These are phyloP conservation scores for Pollachius pollachius DNA, from an alignment of 2,113 vertebrate species.

Conservation along the genomic window DNA sequence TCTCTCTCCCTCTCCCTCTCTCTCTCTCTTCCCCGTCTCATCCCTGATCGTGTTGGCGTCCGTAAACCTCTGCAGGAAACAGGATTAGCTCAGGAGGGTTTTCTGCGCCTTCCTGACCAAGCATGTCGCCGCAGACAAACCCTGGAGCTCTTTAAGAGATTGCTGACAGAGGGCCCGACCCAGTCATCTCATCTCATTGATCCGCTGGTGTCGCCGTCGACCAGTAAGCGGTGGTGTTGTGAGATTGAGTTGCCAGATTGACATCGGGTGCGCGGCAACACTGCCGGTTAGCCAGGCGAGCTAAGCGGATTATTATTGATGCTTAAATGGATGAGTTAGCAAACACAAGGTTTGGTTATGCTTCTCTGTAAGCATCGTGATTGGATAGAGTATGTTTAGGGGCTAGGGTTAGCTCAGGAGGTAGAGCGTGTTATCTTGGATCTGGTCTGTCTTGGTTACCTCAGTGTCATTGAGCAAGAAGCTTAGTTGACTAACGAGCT, in stretches of 20 bases:
- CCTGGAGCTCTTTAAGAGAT: constrained; percentile 64
- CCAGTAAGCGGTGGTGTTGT: constrained; percentile 16
- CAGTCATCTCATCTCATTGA: constrained; percentile 55
- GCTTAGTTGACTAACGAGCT: too few relatives aligned
- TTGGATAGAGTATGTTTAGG: too few relatives aligned
- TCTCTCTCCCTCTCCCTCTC: neutral
- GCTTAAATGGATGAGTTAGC: constrained; percentile 23
- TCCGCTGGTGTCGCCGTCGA: constrained; percentile 53
- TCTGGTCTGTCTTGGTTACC: too few relatives aligned
- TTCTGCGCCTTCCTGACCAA: constrained; percentile 44
- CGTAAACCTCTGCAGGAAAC: constrained; percentile 41
- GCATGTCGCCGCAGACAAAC: constrained; percentile 35
- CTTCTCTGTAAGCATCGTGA: too few relatives aligned
- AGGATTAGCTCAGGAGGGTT: constrained; percentile 45
- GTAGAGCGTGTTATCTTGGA: too few relatives aligned
- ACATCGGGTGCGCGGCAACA: constrained; percentile 30
- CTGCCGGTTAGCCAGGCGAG: neutral
- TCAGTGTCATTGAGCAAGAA: too few relatives aligned
- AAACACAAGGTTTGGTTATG: constrained; percentile 18
- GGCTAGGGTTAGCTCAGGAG: too few relatives aligned
- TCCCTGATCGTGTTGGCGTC: constrained; percentile 23
- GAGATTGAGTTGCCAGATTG: constrained; percentile 29
- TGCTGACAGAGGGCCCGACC: constrained; percentile 45
- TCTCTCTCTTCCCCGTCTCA: constrained; percentile 7
- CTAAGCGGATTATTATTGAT: neutral